Base-by-base conservation (phyloP, 2,888 invertebrate species). In the Pseudoips prasinana region DNA sequence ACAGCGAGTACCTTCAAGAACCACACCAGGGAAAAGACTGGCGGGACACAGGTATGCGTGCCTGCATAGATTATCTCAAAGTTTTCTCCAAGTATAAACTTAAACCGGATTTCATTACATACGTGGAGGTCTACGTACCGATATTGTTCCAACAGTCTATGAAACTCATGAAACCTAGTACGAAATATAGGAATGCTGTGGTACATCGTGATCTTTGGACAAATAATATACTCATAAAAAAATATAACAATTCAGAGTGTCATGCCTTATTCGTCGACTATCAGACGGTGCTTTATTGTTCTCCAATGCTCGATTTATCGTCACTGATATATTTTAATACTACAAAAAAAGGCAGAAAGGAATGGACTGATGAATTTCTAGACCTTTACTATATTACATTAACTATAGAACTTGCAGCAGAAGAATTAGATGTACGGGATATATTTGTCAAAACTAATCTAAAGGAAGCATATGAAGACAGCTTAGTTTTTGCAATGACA, bases 211-310 rank as follows among this genome's bases (percentile, higher is more conserved):
- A 92, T 68, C 70, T 92, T 11, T 92, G 92, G 92, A 73, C 82
- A 0, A 92, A 92, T 56, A 92, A 92, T 54, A 74, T 92, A 25
- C 85, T 92, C 66, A 79, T 92, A 9, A 83, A 78, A 50, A 64
- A 58, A 23, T 35, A 59, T 1, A 41, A 68, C 8, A 54, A 76
- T 17, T 71, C 74, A 0, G 58, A 58, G 3, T 81, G 82, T 1
- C 74, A 90, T 1, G 89, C 90, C 22, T 59, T 92, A 14, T 64
- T 94, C 18, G 90, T 94, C 3, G 94, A 94, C 65, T 94, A 90
- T 58, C 94, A 94, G 67, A 81, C 94, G 26, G 85, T 91, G 0
- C 70, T 94, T 7, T 94, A 94, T 57, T 83, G 89, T 2, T 91
- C 93, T 0, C 92, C 94, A 0, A 90, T 92, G 53, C 77, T 93